Base-by-base conservation (phyloP, 2,888 invertebrate species). In the Caenorhabditis zanzibari region DNA sequence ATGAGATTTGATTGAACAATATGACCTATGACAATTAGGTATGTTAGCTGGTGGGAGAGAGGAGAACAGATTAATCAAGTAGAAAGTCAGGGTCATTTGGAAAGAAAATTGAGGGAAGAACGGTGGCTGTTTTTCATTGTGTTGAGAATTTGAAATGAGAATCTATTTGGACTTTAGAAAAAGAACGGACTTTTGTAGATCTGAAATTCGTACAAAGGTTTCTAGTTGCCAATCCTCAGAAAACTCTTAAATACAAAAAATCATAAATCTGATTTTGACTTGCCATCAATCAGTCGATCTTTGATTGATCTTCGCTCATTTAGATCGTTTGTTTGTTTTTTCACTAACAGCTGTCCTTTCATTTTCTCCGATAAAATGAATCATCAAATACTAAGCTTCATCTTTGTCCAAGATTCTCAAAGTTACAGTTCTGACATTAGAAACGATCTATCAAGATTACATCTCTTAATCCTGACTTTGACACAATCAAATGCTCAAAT, bases 81-180 rank as follows among this genome's bases (percentile, higher is more conserved):
- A 66, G 49, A 26, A 54, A 54, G 38, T 61, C 61, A 61, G 52
- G 74, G 74, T 52, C 61, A 56, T 64, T 47, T 24, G 54, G 64
- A 38, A n/a, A 56, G 22, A 26, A 24, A 38, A 38, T 38, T 38
- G 38, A 12, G 38, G 26, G 19, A n/a, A 24, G 26, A n/a, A 41
- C 24, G 24, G 16, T 24, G 9, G 38, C 26, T 56, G 35, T 19
- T 38, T 35, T 26, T 2, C 12, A 54, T 52, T 52, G 19, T 35
- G 22, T 7, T 38, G 52, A 19, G 54, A 69, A 68, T 22, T 22
- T 22, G 22, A 52, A 22, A 4, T 32, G 32, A 38, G 38, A 12
- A 32, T 32, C 38, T 12, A 38, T 38, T 38, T 38, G 10, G 38
- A n/a, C n/a, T n/a, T n/a, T n/a, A n/a, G n/a, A n/a, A n/a, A n/a